Evolutionary conservation across 2,888 invertebrate genomes (phyloP), one percentile per base, ranked within the genome.

Genomic region (Calameuta idolon): DNA sequence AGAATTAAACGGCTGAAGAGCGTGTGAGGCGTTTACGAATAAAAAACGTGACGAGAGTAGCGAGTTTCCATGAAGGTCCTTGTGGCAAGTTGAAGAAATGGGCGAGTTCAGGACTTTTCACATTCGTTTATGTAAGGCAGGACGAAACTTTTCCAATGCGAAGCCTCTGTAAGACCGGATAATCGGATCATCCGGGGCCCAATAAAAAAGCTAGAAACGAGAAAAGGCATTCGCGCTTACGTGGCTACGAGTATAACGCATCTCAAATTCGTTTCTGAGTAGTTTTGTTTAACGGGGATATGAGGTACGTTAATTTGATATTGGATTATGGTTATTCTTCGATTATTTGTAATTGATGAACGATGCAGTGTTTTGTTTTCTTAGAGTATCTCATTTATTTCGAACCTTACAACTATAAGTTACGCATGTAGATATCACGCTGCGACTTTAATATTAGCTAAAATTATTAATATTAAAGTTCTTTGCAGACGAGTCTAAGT

Each of bases 151-250:
- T 87, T 86, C 15, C 89, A 76, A 75, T 79, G 78, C 34, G 83
- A 83, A 86, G 83, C 84, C 83, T 82, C 82, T 85, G 82, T 87
- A 86, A 89, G 84, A 85, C 86, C 84, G 84, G 87, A 85, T 89
- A 89, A 90, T 88, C 88, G 85, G 86, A 89, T 89, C 86, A 88
- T 84, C 85, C 83, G 79, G 82, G 83, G 80, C 85, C 83, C 83
- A 79, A 80, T 84, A 81, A 83, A 84, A 83, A 79, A 79, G 73
- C 69, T 77, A 77, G 79, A 80, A 69, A 76, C 78, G 75, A 71
- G 79, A 79, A 82, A 76, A 82, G 81, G 77, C 77, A 77, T 74
- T 79, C 73, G 74, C 71, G 55, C 73, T 74, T 74, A 34, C 77
- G 73, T 35, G 37, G 69, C 75, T 75, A 78, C 76, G 40, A 31